Evolutionary conservation across 2,113 vertebrate species (phyloP).

Genomic region (Coptodon bakossiorum): DNA sequence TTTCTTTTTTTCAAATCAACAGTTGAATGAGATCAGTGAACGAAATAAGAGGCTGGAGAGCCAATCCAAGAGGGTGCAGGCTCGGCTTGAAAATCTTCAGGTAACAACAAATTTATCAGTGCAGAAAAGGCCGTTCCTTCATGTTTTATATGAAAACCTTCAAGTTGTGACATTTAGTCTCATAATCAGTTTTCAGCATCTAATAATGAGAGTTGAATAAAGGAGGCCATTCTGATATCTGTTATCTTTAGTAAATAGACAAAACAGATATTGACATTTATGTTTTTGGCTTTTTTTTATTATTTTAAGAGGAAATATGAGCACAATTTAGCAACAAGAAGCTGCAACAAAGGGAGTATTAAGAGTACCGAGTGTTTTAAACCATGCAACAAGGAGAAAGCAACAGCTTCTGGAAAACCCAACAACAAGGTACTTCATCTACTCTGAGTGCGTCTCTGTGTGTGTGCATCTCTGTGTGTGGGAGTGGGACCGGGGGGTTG

Average conservation of each 20-base stretch:
- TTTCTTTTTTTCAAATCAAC: slow-evolving; percentile 22
- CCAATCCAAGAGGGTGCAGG: slow-evolving; percentile 78
- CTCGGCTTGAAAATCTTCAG: slow-evolving; percentile 87
- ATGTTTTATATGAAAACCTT: neutral
- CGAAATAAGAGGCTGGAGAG: slow-evolving; percentile 80
- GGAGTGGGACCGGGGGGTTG: neutral
- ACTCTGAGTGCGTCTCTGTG: neutral
- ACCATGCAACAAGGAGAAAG: slow-evolving; percentile 70
- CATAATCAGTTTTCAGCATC: neutral
- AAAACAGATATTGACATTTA: neutral
- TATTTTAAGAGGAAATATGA: slow-evolving; percentile 77
- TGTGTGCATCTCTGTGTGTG: neutral
- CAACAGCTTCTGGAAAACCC: slow-evolving; percentile 46
- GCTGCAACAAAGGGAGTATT: slow-evolving; percentile 44
- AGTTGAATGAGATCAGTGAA: slow-evolving; percentile 78
- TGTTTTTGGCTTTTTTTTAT: neutral
- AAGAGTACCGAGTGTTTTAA: slow-evolving; percentile 57
- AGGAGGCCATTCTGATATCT: neutral
- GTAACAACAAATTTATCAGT: slow-evolving; percentile 48
- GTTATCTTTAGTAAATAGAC: neutral
- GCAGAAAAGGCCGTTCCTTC: neutral
- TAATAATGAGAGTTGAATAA: neutral
- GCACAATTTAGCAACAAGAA: slow-evolving; percentile 60
- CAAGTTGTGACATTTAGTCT: neutral
- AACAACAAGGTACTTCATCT: slow-evolving; percentile 64